These are phyloP conservation scores for Saimiri boliviensis DNA, from an alignment of 2,113 vertebrate species.

Conservation along the genomic window DNA sequence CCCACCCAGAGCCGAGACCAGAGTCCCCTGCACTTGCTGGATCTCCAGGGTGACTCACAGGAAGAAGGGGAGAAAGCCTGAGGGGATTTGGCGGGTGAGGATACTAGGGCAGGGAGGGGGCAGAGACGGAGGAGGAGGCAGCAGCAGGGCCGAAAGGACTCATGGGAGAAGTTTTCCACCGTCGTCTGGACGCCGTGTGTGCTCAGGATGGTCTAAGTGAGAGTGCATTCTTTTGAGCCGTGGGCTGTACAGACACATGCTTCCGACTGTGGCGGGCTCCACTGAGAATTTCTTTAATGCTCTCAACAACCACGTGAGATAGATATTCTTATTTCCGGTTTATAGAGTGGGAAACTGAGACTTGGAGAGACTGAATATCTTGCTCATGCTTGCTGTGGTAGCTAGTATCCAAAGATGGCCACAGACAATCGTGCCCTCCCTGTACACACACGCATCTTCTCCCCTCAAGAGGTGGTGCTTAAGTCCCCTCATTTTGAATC, in stretches of 20 bases:
- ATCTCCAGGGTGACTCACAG: background rate
- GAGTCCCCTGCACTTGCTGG: background rate
- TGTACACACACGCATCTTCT: background rate
- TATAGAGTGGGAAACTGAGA: background rate
- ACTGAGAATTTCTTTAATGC: background rate
- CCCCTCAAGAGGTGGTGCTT: background rate
- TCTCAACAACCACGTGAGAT: no score
- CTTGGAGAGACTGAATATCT: background rate
- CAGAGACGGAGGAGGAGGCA: background rate
- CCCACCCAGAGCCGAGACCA: background rate
- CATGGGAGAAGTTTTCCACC: background rate
- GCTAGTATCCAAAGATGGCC: background rate
- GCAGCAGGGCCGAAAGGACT: background rate
- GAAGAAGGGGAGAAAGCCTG: background rate
- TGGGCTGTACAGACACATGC: background rate
- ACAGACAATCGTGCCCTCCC: background rate
- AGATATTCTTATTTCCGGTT: background rate
- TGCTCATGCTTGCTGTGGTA: background rate
- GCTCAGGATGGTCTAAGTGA: background rate
- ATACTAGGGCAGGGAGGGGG: no score
- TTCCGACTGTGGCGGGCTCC: background rate
- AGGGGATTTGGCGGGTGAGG: background rate
- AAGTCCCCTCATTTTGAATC: background rate
- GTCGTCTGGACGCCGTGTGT: background rate
- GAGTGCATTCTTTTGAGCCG: background rate